phyloP scores from a whole-genome alignment of 1,140 invertebrate genomes.

The Neodiprion pinetum region DNA sequence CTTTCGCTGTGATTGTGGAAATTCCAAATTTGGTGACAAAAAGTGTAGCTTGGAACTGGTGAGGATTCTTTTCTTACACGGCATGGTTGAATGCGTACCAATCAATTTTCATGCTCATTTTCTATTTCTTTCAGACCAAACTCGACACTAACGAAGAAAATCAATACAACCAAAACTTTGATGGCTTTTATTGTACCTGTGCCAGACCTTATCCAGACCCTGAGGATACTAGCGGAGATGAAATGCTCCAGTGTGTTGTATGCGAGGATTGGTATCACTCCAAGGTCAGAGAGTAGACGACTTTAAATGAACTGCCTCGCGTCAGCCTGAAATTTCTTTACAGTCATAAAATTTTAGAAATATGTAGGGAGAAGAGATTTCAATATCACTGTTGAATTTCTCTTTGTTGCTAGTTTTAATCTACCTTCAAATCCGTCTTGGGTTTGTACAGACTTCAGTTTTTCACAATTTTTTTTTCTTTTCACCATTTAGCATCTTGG shows the following conservation, averaged over 20 bases:
- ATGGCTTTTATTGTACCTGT: conserved; percentile 92
- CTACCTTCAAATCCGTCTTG: too few relatives aligned
- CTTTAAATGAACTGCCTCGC: too few relatives aligned
- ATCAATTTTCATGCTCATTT: neutral
- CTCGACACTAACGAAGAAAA: conserved; percentile 75
- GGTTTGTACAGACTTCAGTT: neutral
- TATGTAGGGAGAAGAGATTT: neutral
- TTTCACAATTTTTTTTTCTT: conserved; percentile 10
- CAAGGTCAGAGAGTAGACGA: conserved; percentile 52
- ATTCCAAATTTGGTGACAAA: conserved; percentile 78
- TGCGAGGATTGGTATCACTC: conserved; percentile 99
- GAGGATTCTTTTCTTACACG: conserved; percentile 41
- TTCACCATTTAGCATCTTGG: conserved; percentile 71
- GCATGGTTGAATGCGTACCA: neutral
- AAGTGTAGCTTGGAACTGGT: conserved; percentile 77
- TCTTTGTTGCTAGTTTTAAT: neutral
- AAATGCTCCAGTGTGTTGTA: conserved; percentile 96
- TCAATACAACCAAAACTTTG: conserved; percentile 95
- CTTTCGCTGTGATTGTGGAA: conserved; percentile 98
- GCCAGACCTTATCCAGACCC: conserved; percentile 94
- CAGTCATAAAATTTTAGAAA: too few relatives aligned
- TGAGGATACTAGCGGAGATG: conserved; percentile 79
- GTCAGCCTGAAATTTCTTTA: too few relatives aligned
- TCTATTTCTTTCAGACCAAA: conserved; percentile 62
- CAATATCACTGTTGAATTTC: conserved; percentile 14